Evolutionary conservation across 2,113 vertebrate genomes (phyloP), one percentile per base, ranked within the genome.

Genomic region (Leucosticte australis): DNA sequence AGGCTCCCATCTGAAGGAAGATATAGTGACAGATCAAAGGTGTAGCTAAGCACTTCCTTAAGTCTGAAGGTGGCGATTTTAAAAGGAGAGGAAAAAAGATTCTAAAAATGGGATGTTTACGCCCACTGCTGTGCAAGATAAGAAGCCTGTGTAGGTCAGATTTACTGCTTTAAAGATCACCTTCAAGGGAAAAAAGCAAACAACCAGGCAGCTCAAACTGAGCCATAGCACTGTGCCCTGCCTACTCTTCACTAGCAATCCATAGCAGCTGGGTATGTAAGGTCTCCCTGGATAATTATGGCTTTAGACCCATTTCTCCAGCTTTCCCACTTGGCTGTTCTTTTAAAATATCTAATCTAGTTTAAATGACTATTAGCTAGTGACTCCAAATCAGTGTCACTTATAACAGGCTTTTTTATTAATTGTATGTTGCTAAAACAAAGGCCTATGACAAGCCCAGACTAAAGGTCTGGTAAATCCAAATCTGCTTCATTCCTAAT

Each of bases 151-250:
- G 70, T 20, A 93, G 62, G 57, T 94, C 88, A 95, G 82, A 74
- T 83, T 90, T 41, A 90, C 73, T 73, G n/a, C 82, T 93, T 91
- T 92, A 92, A 81, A 93, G 37, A 93, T 93, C 75, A 93, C 70
- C 82, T 95, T 90, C 90, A 93, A 65, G 55, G 37, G 42, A 27
- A 76, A 75, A 89, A 83, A 73, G 62, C 79, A 90, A 90, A 59
- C 60, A 75, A 39, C 3, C 35, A 91, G 30, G 57, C 62, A 93
- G 90, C 50, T 91, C 74, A 82, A 33, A 76, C 30, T 39, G 76
- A 53, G 71, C 73, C 18, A 4, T 16, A 46, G 77, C 57, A 37
- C 55, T 57, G 53, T 44, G 62, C 80, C 41, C 39, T 57, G 41
- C 37, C 82, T 57, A 31, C n/a, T 73, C 46, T 15, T 57, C 46